phyloP scores from a whole-genome alignment of 1,140 invertebrate genomes.

The Thalassaphorura encarpata region DNA sequence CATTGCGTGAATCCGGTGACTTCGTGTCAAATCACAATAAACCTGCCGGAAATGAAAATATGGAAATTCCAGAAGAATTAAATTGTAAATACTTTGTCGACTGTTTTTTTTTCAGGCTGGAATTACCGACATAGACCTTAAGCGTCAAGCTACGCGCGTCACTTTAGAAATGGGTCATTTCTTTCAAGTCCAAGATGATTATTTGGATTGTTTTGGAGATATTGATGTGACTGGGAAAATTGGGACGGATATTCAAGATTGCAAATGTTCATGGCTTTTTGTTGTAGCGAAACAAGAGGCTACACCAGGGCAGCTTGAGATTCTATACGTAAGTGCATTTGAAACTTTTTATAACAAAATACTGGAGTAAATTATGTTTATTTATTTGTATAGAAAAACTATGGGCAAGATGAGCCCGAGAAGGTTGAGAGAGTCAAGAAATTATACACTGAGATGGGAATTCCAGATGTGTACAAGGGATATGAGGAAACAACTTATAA shows the following conservation, averaged over 20 bases:
- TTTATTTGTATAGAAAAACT: too few species aligned
- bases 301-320: conserved; percentile 56
- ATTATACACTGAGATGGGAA: conserved; percentile 66
- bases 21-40: too few species aligned
- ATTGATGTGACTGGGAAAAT: conserved; percentile 49
- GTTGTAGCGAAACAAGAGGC: conserved; percentile 76
- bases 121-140: conserved; percentile 67
- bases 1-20: too few species aligned
- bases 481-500: conserved; percentile 82
- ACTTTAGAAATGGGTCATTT: conserved; percentile 89
- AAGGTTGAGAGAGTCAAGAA: conserved; percentile 62
- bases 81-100: too few species aligned
- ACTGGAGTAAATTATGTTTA: too few species aligned
- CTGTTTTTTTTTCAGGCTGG: conserved; percentile 37
- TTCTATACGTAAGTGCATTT: too few species aligned
- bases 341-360: too few species aligned
- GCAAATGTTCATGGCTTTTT: conserved; percentile 92
- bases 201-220: conserved; percentile 52
- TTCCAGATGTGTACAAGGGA: conserved; percentile 63
- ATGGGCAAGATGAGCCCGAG: conserved; percentile 57
- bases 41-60: too few species aligned
- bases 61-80: too few species aligned
- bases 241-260: conserved; percentile 81
- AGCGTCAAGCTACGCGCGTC: conserved; percentile 74
- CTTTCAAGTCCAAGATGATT: conserved; percentile 83